These are phyloP conservation scores for Tiliacea aurago DNA, from an alignment of 2,888 invertebrate genomes.

Conservation along the genomic window DNA sequence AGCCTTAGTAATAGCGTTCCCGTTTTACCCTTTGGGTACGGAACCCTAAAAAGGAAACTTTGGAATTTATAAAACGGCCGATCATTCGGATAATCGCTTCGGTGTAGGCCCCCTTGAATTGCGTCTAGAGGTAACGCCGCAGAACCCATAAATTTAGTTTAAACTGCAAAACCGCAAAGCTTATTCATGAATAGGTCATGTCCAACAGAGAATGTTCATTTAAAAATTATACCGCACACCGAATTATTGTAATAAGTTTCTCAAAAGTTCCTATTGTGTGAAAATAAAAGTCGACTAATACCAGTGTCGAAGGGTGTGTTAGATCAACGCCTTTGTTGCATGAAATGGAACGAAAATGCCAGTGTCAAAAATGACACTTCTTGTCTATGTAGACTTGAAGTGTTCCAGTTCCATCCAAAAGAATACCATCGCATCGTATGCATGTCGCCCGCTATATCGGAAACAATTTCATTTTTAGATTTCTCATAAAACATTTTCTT, in stretches of 20 bases:
- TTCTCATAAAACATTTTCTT: background rate
- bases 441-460: background rate
- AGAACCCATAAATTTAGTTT: background rate
- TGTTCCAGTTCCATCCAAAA: background rate
- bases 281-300: background rate
- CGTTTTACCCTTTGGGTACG: too few relatives aligned
- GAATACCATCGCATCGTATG: background rate
- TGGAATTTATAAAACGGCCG: too few relatives aligned
- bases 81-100: too few relatives aligned
- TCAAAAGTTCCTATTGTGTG: background rate
- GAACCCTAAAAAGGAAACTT: too few relatives aligned
- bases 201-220: background rate
- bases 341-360: slow-evolving; percentile 21
- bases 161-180: background rate
- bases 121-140: background rate
- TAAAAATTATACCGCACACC: background rate
- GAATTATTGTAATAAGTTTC: background rate
- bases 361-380: slow-evolving; percentile 18
- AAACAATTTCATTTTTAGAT: background rate
- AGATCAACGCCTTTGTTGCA: background rate
- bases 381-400: background rate
- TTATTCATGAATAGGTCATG: background rate
- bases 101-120: too few relatives aligned
- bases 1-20: too few relatives aligned
- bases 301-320: background rate